Base-by-base conservation (phyloP, 2,888 invertebrate species). In the Nomada ferruginata region DNA sequence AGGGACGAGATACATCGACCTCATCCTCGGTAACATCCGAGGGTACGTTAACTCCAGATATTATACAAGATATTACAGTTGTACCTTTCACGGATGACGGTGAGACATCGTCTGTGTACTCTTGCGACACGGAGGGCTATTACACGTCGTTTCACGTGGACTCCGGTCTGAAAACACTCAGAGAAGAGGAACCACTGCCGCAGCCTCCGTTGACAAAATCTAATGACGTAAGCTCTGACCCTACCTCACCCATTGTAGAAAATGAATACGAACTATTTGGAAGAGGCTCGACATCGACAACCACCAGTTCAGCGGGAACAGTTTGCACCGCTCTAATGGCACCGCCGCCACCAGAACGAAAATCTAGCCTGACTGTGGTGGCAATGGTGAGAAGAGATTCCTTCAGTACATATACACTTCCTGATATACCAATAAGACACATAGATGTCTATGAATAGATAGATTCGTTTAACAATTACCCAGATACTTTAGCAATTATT, bases 131-230 rank as follows among this genome's bases (percentile, higher is more conserved):
- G 1, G 99, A 99, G 94, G 99, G 99, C 10, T 99, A 99, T 94
- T 99, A 98, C 93, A 99, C 99, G 0, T 98, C 98, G 26, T 99
- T 99, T 95, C 98, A 99, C 94, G 97, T 98, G 95, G 99, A 99
- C 94, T 98, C 98, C 75, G 99, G 99, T 0, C 94, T 99, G 83
- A 97, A 97, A 91, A 97, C 97, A 0, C 94, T 97, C 18, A 96
- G 97, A 91, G 97, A 98, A 94, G 95, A 95, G 89, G 96, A 96
- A 88, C 95, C 96, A 83, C 94, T 95, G 84, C 96, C 96, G 0
- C 95, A 96, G 83, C 96, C 96, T 36, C 97, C 97, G 1, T 92
- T 97, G 91, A 96, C 96, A 13, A 96, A 95, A 91, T 96, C 96
- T 52, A 92, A 89, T 61, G 93, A 93, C 60, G 65, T 92, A 10